These are phyloP conservation scores for Hippoglossus hippoglossus DNA, from an alignment of 2,797 vertebrate genomes.

Conservation along the genomic window DNA sequence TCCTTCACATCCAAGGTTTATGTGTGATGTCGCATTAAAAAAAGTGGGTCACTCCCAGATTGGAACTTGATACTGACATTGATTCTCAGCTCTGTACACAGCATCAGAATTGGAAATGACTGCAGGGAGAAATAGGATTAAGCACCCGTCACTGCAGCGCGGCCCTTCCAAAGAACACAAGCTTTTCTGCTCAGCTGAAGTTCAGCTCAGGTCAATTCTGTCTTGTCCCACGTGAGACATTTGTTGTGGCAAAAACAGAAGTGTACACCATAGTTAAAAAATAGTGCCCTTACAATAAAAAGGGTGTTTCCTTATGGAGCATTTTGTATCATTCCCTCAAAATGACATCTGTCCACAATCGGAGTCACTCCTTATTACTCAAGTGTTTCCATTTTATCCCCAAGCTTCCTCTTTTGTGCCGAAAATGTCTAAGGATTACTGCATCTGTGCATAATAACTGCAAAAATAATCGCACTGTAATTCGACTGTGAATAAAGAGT, in stretches of 20 bases:
- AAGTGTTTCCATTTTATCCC: conserved; percentile 3
- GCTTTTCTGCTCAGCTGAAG: conserved; percentile 5
- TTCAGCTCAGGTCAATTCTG: neutral
- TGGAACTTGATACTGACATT: conserved; percentile 13
- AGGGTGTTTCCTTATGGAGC: neutral
- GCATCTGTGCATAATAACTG: conserved; percentile 28
- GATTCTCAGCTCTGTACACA: conserved; percentile 5
- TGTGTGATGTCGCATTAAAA: conserved; percentile 4
- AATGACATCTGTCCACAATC: neutral
- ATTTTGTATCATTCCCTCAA: neutral
- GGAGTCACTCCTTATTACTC: neutral
- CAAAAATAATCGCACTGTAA: conserved; percentile 31
- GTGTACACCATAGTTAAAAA: neutral
- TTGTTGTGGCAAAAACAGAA: neutral
- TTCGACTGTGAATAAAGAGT: conserved; percentile 20
- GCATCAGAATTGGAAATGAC: conserved; percentile 10
- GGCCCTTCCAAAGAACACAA: neutral
- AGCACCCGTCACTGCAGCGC: neutral
- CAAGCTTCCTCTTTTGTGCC: neutral
- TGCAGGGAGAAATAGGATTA: conserved; percentile 5
- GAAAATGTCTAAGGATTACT: conserved; percentile 8
- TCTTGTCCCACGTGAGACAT: neutral
- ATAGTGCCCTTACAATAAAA: neutral
- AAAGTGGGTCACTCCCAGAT: conserved; percentile 24
- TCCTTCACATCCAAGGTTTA: conserved; percentile 8